phyloP scores from a whole-genome alignment of 2,797 vertebrate species.

The Acropternis orthonyx region DNA sequence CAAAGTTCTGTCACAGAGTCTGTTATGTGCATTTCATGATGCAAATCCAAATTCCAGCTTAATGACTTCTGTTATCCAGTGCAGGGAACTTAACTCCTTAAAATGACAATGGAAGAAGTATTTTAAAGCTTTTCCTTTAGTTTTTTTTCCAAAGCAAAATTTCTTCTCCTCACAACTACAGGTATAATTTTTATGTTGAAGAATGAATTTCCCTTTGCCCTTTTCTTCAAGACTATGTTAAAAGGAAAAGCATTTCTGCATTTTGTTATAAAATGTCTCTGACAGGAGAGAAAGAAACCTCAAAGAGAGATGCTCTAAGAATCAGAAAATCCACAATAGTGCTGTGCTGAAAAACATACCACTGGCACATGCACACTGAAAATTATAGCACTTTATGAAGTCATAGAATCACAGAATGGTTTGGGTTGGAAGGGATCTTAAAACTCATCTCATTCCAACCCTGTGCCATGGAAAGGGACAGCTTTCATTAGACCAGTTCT shows the following conservation, averaged over 20 bases:
- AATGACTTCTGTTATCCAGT: neutral
- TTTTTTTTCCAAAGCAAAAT: neutral
- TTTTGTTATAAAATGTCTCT: neutral
- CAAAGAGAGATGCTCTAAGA: neutral
- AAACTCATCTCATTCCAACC: neutral
- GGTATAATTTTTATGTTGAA: neutral
- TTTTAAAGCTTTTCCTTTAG: neutral
- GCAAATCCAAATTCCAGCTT: neutral
- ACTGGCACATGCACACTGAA: neutral
- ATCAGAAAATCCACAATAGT: neutral
- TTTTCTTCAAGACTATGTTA: neutral
- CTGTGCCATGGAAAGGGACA: neutral
- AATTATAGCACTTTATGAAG: neutral
- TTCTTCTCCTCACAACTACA: neutral
- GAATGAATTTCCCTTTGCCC: neutral
- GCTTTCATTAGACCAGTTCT: neutral
- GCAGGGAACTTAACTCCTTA: neutral
- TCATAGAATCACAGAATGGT: neutral
- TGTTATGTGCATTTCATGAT: neutral
- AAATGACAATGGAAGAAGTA: neutral
- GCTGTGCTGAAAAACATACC: neutral
- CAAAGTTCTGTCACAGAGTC: neutral
- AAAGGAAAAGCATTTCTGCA: neutral
- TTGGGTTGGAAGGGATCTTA: neutral
- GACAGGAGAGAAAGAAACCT: neutral